Evolutionary conservation across 92 coral and sea anemone genomes (phyloP).

Genomic region (Umimayanthus chanpuru): DNA sequence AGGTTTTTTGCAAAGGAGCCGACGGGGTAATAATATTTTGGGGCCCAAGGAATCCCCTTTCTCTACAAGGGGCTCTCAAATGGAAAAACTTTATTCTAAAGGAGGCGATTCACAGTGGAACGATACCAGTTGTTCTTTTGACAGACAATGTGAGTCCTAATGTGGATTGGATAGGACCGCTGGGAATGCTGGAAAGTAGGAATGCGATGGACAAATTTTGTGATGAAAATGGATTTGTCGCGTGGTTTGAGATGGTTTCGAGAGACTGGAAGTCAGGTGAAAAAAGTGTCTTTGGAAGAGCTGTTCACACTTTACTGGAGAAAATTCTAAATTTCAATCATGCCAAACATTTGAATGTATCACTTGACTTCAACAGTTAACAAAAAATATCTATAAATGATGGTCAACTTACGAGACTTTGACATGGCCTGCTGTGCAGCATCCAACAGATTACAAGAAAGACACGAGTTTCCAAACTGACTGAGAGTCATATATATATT

Average conservation of each 20-base stretch:
- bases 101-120: background rate
- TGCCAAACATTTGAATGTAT: too few species aligned
- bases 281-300: conserved; percentile 71
- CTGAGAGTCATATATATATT: too few species aligned
- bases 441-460: too few species aligned
- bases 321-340: conserved; percentile 32
- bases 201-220: conserved; percentile 69
- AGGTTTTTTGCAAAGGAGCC: conserved; percentile 48
- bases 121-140: conserved; percentile 65
- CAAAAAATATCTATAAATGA: too few species aligned
- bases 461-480: too few species aligned
- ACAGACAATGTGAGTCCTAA: conserved; percentile 63
- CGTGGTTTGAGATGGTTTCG: conserved; percentile 71
- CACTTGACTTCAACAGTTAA: background rate
- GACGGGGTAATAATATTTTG: conserved; percentile 74
- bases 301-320: conserved; percentile 53
- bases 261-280: conserved; percentile 73
- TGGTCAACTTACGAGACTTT: too few species aligned
- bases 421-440: too few species aligned
- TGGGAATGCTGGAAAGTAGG: conserved; percentile 54
- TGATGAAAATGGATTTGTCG: conserved; percentile 55
- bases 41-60: conserved; percentile 63
- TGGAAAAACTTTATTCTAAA: conserved; percentile 57
- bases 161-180: conserved; percentile 66
- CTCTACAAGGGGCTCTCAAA: conserved; percentile 61